phyloP scores from a whole-genome alignment of 1,140 invertebrate genomes.

The Polyergus mexicanus region DNA sequence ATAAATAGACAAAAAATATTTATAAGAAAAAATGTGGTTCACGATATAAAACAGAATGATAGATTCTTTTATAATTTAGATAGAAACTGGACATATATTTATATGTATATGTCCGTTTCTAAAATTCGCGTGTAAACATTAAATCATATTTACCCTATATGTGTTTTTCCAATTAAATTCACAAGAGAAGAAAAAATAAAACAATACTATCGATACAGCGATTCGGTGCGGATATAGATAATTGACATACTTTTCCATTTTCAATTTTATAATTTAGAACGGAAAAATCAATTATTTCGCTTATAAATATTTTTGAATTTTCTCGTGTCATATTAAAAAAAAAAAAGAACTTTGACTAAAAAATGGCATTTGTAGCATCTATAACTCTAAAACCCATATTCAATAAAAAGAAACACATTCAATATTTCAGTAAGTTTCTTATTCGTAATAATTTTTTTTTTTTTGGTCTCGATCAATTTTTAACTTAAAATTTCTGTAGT shows the following conservation, averaged over 20 bases:
- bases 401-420: neutral
- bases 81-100: neutral
- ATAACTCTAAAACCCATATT: neutral
- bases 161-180: neutral
- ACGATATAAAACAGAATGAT: neutral
- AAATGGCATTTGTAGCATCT: neutral
- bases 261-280: neutral
- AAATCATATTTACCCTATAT: neutral
- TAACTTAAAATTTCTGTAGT: neutral
- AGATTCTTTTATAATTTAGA: neutral
- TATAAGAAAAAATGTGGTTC: constrained; percentile 3
- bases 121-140: neutral
- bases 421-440: neutral
- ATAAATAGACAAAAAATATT: constrained; percentile 1
- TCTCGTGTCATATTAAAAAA: neutral
- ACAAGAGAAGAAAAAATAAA: neutral
- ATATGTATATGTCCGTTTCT: neutral
- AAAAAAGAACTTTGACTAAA: neutral
- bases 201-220: too few species aligned
- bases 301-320: neutral
- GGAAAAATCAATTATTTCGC: neutral
- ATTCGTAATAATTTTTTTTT: neutral
- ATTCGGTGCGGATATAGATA: neutral
- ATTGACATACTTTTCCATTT: neutral
- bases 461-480: neutral